These are phyloP conservation scores for Sisyra terminalis DNA, from an alignment of 2,888 invertebrate species.

Conservation along the genomic window DNA sequence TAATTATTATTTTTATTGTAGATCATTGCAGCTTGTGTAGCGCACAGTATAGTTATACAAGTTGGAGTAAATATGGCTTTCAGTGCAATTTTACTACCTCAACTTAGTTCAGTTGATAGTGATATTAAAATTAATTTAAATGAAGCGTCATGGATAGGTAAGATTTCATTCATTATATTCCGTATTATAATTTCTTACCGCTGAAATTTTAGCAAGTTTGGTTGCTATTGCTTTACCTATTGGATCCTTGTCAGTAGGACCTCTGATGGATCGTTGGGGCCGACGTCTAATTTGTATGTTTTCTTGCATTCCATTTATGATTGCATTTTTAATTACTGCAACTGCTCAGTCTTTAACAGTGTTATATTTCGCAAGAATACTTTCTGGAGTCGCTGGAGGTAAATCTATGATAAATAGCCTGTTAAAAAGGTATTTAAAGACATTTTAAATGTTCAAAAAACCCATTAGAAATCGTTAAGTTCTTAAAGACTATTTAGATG, in stretches of 20 bases:
- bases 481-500: no score
- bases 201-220: slow-evolving; percentile 32
- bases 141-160: slow-evolving; percentile 40
- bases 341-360: slow-evolving; percentile 25
- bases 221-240: slow-evolving; percentile 34
- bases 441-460: not conserved
- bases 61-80: slow-evolving; percentile 40
- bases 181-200: slow-evolving; percentile 16
- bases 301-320: slow-evolving; percentile 28
- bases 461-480: no score
- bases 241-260: slow-evolving; percentile 33
- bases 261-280: slow-evolving; percentile 37
- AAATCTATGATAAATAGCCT: slow-evolving; percentile 10
- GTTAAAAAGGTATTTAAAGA: no score
- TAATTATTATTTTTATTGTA: slow-evolving; percentile 12
- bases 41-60: slow-evolving; percentile 32
- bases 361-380: slow-evolving; percentile 31
- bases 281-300: slow-evolving; percentile 29
- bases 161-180: slow-evolving; percentile 10
- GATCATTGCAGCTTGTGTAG: slow-evolving; percentile 29
- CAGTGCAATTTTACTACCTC: slow-evolving; percentile 35
- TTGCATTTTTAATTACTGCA: slow-evolving; percentile 31
- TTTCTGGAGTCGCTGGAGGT: slow-evolving; percentile 35
- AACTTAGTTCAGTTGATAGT: slow-evolving; percentile 25
- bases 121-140: slow-evolving; percentile 25